A percentile compares a stretch with the other conserved stretches of the same genome.
phyloP scores from a whole-genome alignment of 2,888 invertebrate species.

The Venustoraphidia nigricollis region DNA sequence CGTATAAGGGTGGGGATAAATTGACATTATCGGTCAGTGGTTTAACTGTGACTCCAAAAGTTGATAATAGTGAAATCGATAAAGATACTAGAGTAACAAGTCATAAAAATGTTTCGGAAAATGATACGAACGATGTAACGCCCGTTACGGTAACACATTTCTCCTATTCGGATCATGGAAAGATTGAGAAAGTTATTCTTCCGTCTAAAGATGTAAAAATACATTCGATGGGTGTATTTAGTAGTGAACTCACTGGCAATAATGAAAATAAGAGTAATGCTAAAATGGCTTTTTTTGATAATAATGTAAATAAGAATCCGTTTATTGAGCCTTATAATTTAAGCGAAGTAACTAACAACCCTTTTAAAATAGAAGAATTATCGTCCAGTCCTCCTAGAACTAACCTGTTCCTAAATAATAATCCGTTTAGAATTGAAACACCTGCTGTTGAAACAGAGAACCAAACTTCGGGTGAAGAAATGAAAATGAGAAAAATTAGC shows the following conservation, averaged over 20 bases:
- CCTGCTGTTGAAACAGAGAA: no score
- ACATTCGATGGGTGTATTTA: conserved; percentile 16
- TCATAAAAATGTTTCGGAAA: conserved; percentile 7
- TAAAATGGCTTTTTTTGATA: not conserved
- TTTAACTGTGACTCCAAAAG: conserved; percentile 16
- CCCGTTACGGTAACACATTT: conserved; percentile 48
- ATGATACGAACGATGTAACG: conserved; percentile 18
- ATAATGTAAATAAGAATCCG: conserved; percentile 5
- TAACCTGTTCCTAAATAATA: no score
- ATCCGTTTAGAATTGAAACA: no score
- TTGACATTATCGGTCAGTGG: conserved; percentile 49
- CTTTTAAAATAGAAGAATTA: no score
- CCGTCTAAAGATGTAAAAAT: conserved; percentile 13
- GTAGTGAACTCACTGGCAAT: conserved; percentile 4
- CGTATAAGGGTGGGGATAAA: conserved; percentile 49
- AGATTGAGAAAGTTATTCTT: conserved; percentile 23
- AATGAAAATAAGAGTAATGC: not conserved
- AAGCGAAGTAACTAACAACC: no score
- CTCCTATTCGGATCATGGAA: conserved; percentile 24
- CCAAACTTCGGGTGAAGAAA: no score
- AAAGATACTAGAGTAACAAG: conserved; percentile 19
- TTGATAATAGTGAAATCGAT: conserved; percentile 22
- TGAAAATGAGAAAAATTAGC: no score
- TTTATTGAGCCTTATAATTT: not conserved
- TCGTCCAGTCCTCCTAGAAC: no score